Conservation (phyloP, 2,888 invertebrate species). For the Uloborus plumipes region DNA sequence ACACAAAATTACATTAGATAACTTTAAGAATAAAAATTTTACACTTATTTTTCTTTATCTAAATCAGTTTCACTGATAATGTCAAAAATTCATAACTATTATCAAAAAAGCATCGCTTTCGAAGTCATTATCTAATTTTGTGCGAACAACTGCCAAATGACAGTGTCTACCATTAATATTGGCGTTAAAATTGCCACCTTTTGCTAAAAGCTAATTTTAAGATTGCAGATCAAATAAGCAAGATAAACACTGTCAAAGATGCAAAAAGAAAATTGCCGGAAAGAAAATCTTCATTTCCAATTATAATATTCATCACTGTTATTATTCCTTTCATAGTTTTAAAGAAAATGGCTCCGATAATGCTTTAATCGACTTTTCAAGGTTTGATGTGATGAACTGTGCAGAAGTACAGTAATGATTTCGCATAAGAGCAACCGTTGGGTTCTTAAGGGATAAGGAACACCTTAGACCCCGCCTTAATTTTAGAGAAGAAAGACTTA, state of each 20-base stretch:
- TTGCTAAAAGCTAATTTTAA: background rate
- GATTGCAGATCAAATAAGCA: conserved; percentile 5
- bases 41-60: too few relatives aligned
- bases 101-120: too few relatives aligned
- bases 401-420: conserved; percentile 19
- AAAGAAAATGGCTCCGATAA: conserved; percentile 18
- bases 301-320: conserved; percentile 38
- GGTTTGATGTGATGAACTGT: background rate
- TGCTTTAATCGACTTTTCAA: conserved; percentile 12
- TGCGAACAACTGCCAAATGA: too few relatives aligned
- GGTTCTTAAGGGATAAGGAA: conserved; percentile 25
- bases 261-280: background rate
- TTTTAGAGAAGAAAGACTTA: conserved; percentile 20
- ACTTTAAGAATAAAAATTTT: too few relatives aligned
- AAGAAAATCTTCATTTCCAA: conserved; percentile 6
- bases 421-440: conserved; percentile 22
- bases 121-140: too few relatives aligned
- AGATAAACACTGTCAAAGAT: background rate
- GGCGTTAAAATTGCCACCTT: conserved; percentile 10
- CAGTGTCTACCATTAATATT: conserved; percentile 2
- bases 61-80: too few relatives aligned
- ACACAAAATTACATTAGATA: too few relatives aligned
- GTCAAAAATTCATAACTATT: too few relatives aligned
- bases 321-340: conserved; percentile 27
- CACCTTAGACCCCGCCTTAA: conserved; percentile 35